These are phyloP conservation scores for Typhlichthys eigenmanni DNA, from an alignment of 2,797 vertebrate species.

Conservation along the genomic window DNA sequence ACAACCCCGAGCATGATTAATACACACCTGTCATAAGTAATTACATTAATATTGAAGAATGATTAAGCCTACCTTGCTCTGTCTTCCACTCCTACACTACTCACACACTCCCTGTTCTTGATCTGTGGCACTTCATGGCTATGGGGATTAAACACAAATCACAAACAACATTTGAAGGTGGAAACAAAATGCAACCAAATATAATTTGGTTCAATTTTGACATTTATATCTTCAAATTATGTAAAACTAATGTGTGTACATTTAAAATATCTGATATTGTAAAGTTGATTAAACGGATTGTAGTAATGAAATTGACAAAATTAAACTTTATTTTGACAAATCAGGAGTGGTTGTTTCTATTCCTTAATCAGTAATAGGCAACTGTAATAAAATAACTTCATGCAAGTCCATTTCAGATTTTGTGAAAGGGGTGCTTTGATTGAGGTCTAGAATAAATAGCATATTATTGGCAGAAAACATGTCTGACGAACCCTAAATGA, in stretches of 20 bases:
- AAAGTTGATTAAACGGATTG: background rate
- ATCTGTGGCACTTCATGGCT: constrained; percentile 28
- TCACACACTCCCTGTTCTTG: constrained; percentile 38
- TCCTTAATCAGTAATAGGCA: constrained; percentile 28
- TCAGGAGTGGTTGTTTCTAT: constrained; percentile 9
- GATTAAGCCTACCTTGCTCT: constrained; percentile 52
- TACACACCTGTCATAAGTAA: constrained; percentile 71
- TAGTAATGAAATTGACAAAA: background rate
- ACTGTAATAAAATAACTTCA: constrained; percentile 30
- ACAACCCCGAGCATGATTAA: constrained; percentile 57
- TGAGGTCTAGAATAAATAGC: constrained; percentile 39
- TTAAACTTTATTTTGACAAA: background rate
- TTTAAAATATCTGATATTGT: background rate
- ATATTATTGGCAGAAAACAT: constrained; percentile 49
- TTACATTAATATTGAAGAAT: constrained; percentile 59
- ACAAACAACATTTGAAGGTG: constrained; percentile 20
- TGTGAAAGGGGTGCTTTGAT: constrained; percentile 45
- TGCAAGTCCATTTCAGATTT: constrained; percentile 22
- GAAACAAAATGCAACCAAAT: background rate
- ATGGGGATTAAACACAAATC: constrained; percentile 34
- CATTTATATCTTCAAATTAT: background rate
- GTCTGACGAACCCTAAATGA: constrained; percentile 40
- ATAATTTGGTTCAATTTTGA: constrained; percentile 3
- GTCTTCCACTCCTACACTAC: constrained; percentile 48
- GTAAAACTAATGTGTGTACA: background rate